phyloP scores from a whole-genome alignment of 2,113 vertebrate species.

The Sylvietta virens region DNA sequence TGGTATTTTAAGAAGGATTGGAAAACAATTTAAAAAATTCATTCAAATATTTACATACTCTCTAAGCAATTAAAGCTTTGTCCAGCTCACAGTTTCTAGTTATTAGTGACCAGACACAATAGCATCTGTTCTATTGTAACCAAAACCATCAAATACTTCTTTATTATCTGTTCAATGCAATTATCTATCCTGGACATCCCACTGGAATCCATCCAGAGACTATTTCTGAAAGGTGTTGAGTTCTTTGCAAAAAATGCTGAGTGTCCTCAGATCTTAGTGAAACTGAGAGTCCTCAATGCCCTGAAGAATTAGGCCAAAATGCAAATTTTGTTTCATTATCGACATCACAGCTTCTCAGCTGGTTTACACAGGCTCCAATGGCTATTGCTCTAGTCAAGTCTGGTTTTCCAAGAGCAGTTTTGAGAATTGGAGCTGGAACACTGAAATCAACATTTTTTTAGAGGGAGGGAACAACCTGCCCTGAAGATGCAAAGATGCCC shows the following conservation, averaged over 20 bases:
- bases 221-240: neutral
- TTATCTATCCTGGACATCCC: neutral
- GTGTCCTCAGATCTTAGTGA: neutral
- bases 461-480: neutral
- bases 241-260: neutral
- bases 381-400: rapidly evolving
- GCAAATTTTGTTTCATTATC: neutral
- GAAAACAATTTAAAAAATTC: neutral
- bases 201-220: neutral
- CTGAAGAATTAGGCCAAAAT: neutral
- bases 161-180: neutral
- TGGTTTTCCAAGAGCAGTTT: neutral
- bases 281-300: neutral
- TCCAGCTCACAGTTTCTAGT: neutral
- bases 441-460: neutral
- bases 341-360: neutral
- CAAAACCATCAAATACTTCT: neutral
- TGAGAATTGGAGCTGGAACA: neutral
- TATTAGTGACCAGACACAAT: neutral
- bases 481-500: neutral
- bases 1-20: neutral
- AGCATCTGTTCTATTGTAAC: neutral
- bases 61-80: neutral
- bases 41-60: neutral
- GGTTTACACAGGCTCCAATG: neutral